Base-by-base conservation (phyloP, 2,797 vertebrate species). In the Paguma larvata region DNA sequence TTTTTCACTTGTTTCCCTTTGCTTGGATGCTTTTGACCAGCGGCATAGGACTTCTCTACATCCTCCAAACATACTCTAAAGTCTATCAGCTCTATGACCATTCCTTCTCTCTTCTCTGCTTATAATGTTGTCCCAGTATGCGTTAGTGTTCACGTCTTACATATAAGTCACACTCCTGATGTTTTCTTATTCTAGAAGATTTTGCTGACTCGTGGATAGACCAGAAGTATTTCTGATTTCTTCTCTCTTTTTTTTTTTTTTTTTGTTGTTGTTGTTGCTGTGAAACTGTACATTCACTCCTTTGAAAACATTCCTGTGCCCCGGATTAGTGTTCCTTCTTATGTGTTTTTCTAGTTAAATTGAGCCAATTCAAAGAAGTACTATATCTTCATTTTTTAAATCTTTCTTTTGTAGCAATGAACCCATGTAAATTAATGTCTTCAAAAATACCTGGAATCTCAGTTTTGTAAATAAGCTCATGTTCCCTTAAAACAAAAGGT, bases 131-230 rank as follows among this genome's bases (percentile, higher is more conserved):
- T 7, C n/a, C 9, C 30, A 3, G 25, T 83, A 5, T 27, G 2
- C 0, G 1, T 75, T 5, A 25, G 3, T 3, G 16, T 3, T 11
- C 0, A 19, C 13, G 2, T 13, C 13, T 32, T 44, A 25, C 7
- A 18, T 11, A 18, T 32, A 44, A 38, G 3, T 34, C 7, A 34
- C 6, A 80, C 0, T 3, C 4, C 9, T 63, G 7, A 3, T 46
- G 1, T 7, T 56, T 13, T 18, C 5, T 80, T 65, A 34, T 65
- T 63, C 41, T 32, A 34, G 3, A 90, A 53, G 7, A 41, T 56
- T 79, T 68, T 80, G 63, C 27, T 23, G 5, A 25, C 11, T 6
- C 19, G n/a, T 3, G 3, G 15, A 16, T 7, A 80, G 27, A 18
- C 19, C 9, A n/a, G 46, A 68, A 53, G 4, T 32, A 80, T 30